Percentiles rank a stretch among this genome's conserved stretches.
Conservation (phyloP, 2,113 vertebrate species). For the Sprattus sprattus region DNA sequence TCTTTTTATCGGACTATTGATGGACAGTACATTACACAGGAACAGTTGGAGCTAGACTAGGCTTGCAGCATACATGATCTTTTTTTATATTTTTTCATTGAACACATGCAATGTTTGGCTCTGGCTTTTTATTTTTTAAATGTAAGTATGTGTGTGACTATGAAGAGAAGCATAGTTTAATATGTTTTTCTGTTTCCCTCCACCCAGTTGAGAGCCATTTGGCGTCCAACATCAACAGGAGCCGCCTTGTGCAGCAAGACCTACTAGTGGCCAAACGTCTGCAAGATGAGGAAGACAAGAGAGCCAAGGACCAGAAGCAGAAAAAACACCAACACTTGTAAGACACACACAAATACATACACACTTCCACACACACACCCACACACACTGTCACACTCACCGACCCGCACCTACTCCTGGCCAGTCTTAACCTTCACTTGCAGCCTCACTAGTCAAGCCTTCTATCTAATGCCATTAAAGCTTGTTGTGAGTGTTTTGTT, state of each 20-base stretch:
- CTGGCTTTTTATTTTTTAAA: too few species aligned
- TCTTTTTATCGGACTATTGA: too few species aligned
- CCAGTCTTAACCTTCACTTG: too few species aligned
- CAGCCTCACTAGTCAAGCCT: not conserved
- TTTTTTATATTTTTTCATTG: too few species aligned
- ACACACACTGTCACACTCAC: constrained; percentile 5
- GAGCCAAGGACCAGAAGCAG: constrained; percentile 79
- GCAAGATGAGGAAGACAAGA: constrained; percentile 89
- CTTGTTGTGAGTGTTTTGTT: not conserved
- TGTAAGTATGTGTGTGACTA: not conserved
- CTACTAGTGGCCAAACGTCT: constrained; percentile 90
- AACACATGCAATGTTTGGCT: too few species aligned
- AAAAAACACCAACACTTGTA: constrained; percentile 81
- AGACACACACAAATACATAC: constrained; percentile 54
- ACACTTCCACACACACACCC: constrained; percentile 5
- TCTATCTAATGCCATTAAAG: not conserved
- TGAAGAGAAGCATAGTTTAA: not conserved
- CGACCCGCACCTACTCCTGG: not conserved
- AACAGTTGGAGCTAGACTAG: too few species aligned
- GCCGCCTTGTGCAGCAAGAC: constrained; percentile 90
- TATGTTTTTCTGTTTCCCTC: constrained; percentile 35
- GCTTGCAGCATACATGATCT: too few species aligned
- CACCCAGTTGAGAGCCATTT: constrained; percentile 91
- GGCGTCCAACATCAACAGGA: constrained; percentile 92
- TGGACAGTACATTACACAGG: too few species aligned